A percentile compares a stretch with the other conserved stretches of the same genome.
Evolutionary conservation across 1,140 invertebrate genomes (phyloP).

Genomic region (Chelonus insularis): DNA sequence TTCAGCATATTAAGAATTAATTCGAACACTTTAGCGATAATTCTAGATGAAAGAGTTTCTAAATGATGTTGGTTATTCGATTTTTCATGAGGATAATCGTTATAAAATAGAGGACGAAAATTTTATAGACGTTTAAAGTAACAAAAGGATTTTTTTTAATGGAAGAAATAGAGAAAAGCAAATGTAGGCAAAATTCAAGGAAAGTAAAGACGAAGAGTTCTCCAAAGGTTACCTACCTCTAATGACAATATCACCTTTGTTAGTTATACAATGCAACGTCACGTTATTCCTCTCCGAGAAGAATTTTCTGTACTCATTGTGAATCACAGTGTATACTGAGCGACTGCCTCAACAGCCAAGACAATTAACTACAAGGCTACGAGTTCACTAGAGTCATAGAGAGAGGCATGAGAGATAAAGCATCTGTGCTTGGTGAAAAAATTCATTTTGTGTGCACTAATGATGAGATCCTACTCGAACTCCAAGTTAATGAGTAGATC

Average conservation of each 20-base stretch:
- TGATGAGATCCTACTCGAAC: background rate
- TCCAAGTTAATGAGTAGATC: background rate
- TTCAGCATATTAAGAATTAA: no score
- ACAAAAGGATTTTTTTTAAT: no score
- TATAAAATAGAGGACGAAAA: no score
- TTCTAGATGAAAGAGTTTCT: no score
- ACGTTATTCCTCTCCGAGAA: background rate
- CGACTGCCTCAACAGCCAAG: background rate
- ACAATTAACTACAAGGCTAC: constrained; percentile 4
- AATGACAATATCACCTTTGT: background rate
- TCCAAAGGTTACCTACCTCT: background rate
- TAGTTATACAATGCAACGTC: background rate
- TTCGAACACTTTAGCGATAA: no score
- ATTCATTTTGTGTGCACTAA: background rate
- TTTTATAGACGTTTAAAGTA: no score
- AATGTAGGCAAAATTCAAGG: background rate
- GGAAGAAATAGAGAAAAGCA: no score
- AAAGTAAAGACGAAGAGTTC: background rate
- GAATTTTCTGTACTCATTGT: constrained; percentile 6
- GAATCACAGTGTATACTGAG: constrained; percentile 5
- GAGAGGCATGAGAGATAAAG: background rate
- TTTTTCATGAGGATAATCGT: no score
- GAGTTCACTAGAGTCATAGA: background rate
- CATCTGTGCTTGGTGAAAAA: background rate
- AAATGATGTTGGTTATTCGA: no score